phyloP scores from a whole-genome alignment of 2,113 vertebrate species.

The Mohoua ochrocephala region DNA sequence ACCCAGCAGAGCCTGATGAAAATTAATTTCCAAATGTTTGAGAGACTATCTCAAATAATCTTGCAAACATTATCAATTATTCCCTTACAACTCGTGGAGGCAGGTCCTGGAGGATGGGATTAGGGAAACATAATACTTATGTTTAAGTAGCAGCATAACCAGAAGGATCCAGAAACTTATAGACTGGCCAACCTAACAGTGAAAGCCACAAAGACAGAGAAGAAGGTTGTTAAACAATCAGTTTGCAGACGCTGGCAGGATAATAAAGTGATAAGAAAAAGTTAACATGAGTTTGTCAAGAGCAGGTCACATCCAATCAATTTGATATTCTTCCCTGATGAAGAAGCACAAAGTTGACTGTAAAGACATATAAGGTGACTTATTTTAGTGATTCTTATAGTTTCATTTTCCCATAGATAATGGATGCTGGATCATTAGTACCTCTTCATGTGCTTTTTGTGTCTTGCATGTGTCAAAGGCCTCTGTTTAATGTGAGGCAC shows the following conservation, averaged over 20 bases:
- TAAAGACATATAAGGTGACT: background rate
- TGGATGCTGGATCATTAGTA: background rate
- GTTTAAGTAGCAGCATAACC: background rate
- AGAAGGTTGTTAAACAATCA: background rate
- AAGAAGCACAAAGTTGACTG: background rate
- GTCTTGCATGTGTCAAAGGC: background rate
- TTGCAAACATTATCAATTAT: background rate
- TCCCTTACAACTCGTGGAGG: background rate
- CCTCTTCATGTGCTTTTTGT: background rate
- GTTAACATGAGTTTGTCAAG: background rate
- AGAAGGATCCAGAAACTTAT: background rate
- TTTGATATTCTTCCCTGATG: background rate
- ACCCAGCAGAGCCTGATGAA: background rate
- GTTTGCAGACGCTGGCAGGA: background rate
- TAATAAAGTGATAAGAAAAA: background rate
- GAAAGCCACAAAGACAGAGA: background rate
- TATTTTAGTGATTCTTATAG: background rate
- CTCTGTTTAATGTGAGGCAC: background rate
- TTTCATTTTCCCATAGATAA: background rate
- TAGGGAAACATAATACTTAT: background rate
- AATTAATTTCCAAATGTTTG: background rate
- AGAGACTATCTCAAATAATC: background rate
- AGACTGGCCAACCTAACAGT: background rate
- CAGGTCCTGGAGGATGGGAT: background rate
- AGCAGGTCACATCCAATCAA: background rate